These are phyloP conservation scores for Plusia festucae DNA, from an alignment of 2,888 invertebrate genomes.

Conservation along the genomic window DNA sequence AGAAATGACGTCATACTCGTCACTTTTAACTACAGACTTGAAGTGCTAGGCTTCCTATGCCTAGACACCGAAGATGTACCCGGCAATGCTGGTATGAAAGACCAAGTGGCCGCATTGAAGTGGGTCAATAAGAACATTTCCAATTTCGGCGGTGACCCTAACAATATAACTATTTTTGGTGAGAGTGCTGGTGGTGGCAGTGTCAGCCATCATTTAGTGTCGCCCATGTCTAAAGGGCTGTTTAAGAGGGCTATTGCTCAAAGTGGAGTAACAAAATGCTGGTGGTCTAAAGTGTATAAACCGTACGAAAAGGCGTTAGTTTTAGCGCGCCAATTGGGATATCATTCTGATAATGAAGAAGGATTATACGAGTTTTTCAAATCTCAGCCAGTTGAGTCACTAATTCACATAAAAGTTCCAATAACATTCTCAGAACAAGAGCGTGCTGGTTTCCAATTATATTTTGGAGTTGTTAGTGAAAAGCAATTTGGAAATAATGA, in stretches of 20 bases:
- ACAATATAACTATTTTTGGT: conserved; percentile 67
- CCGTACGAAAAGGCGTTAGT: conserved; percentile 80
- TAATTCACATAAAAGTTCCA: conserved; percentile 43
- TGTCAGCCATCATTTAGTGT: conserved; percentile 67
- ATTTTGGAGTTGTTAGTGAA: conserved; percentile 63
- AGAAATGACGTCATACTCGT: conserved; percentile 62
- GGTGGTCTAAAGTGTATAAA: conserved; percentile 85
- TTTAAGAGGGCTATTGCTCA: conserved; percentile 89
- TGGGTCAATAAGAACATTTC: conserved; percentile 67
- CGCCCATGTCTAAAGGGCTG: conserved; percentile 74
- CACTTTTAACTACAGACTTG: conserved; percentile 63
- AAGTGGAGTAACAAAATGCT: conserved; percentile 90
- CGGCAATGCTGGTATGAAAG: conserved; percentile 69
- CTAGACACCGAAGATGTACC: conserved; percentile 64
- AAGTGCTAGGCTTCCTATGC: conserved; percentile 65
- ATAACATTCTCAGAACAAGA: conserved; percentile 54
- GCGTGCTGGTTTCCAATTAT: conserved; percentile 31
- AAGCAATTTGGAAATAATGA: conserved; percentile 65
- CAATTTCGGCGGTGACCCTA: conserved; percentile 64
- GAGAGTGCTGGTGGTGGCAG: conserved; percentile 72
- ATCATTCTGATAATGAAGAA: conserved; percentile 58
- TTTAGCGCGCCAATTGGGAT: conserved; percentile 67
- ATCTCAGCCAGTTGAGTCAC: conserved; percentile 53
- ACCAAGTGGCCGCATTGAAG: conserved; percentile 65
- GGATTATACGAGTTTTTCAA: conserved; percentile 64